A percentile compares a stretch with the other conserved stretches of the same genome.
Evolutionary conservation across 1,140 invertebrate species (phyloP).

Genomic region (Arctopsyche grandis): DNA sequence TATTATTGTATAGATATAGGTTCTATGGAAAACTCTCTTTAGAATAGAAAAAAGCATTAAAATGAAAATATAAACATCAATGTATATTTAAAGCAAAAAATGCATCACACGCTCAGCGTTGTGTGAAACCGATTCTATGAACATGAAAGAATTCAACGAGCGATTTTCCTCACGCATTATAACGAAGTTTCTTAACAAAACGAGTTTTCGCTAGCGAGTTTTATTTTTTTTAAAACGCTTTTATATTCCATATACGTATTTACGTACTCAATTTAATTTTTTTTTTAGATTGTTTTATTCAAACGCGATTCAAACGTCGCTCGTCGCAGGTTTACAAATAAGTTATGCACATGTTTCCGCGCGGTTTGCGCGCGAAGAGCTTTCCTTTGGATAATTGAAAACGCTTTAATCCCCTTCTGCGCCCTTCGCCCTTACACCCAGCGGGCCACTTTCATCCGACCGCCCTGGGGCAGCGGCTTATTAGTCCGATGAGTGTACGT

Average conservation of each 20-base stretch:
- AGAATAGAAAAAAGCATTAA: too few species aligned
- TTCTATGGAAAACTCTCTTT: too few species aligned
- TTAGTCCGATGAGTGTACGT: not conserved
- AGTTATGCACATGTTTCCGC: constrained; percentile 1
- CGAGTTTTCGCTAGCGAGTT: not conserved
- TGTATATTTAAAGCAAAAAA: too few species aligned
- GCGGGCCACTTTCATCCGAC: not conserved
- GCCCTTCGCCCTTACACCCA: not conserved
- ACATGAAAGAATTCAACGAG: not conserved
- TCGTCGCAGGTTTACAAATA: not conserved
- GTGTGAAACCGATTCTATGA: not conserved
- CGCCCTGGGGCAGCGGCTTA: not conserved
- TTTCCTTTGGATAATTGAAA: constrained; percentile 28
- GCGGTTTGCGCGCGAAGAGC: constrained; percentile 14
- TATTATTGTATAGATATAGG: too few species aligned
- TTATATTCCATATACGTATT: not conserved
- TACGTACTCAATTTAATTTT: too few species aligned
- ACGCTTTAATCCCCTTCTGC: not conserved
- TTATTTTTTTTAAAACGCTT: not conserved
- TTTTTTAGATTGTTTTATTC: constrained; percentile 2
- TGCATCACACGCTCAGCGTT: not conserved
- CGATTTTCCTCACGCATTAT: constrained; percentile 17
- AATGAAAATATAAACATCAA: too few species aligned
- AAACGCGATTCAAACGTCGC: not conserved
- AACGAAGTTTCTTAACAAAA: constrained; percentile 16